Evolutionary conservation across 2,888 invertebrate species (phyloP), one percentile per base, ranked within the genome.

Genomic region (Machimus rusticus): DNA sequence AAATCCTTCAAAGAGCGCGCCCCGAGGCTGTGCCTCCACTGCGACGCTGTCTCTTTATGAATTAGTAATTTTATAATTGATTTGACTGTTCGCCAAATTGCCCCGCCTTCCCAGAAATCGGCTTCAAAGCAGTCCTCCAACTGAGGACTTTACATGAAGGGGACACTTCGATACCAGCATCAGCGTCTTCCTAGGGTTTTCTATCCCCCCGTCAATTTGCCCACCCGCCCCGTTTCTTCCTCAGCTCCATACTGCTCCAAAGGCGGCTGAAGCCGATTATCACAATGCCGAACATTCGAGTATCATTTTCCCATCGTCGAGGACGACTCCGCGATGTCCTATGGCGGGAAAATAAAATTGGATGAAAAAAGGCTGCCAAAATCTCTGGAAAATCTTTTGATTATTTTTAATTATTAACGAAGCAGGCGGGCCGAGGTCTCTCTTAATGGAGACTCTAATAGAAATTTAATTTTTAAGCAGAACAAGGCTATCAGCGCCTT

Each of bases 61-160:
- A 89, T 89, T 89, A 89, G 87, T 89, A 89, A 89, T 89, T 89
- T 88, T 89, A 89, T 89, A 89, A 89, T 89, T 89, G 89, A 89
- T 89, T 88, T 84, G 84, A 55, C 86, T 88, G 78, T 86, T 86
- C 74, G 76, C 46, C 86, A 78, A 74, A 74, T 77, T 79, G 39
- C 23, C 74, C 51, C 57, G 31, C 74, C 28, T 74, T 85, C 19
- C 6, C n/a, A 12, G 4, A 46, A 28, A 55, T 37, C 28, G 39
- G 28, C 82, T 66, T 84, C 82, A 66, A 39, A 37, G 57, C 19
- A 37, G 12, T 66, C 66, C 34, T 66, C 31, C 37, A 28, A n/a
- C 19, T n/a, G 4, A n/a, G 34, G 37, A 14, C 31, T 19, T 51
- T 57, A 37, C 43, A 57, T 66, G 34, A 66, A 74, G 37, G 23